Evolutionary conservation across 1,140 invertebrate species (phyloP), one percentile per base, ranked within the genome.

Genomic region (Trichonephila clavata): DNA sequence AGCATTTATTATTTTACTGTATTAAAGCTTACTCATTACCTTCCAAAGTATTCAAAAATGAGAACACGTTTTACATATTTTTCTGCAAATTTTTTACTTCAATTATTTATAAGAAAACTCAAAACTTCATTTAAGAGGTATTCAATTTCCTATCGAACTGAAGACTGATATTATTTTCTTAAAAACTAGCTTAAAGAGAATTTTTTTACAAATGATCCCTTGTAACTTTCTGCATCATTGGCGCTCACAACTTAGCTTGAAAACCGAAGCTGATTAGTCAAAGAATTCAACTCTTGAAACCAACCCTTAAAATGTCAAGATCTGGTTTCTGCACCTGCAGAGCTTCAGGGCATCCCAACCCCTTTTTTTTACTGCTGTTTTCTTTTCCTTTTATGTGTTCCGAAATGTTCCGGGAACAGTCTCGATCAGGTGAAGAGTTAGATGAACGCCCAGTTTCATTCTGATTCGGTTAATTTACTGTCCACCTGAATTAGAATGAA

Each of bases 311-410:
- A 39, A 18, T 77, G 32, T 6, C 18, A 27, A 77, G 71, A 77
- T 77, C 71, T 77, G 71, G 71, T 77, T 77, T 77, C 71, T 77
- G 71, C 71, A 77, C 71, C 71, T 77, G 71, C 71, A 77, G 14
- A 18, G 71, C 71, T 77, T 32, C 71, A 16, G 71, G 71, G 71
- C 71, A 32, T 77, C 10, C 71, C 71, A 77, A 14, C 71, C 71
- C 68, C 71, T 16, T 77, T 77, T 77, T 77, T 32, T 39, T 63
- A 77, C 18, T 77, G 27, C 71, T 77, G 3, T 77, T 77, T 77
- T 77, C 71, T 77, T 77, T 77, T 77, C 32, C 71, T 39, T 77
- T 77, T 39, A 32, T 77, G 71, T 18, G 24, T 27, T 77, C 27
- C n/a, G 65, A 68, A 68, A 24, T 68, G 65, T 68, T 68, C 65